phyloP scores from a whole-genome alignment of 2,113 vertebrate species.

The Gnathonemus longibarbis region DNA sequence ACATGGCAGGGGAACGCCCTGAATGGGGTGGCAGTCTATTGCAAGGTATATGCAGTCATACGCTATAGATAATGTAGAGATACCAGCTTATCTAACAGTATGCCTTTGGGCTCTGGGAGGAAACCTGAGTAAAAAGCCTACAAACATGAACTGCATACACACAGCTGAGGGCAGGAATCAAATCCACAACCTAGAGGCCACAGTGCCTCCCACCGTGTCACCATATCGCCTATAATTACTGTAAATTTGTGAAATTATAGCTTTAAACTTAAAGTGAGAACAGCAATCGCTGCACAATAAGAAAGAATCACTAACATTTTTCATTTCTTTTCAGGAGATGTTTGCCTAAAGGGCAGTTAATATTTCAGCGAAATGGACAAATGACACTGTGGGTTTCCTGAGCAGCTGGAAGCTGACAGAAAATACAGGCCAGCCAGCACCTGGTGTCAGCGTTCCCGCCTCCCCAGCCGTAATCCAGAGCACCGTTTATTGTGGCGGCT shows the following conservation, averaged over 20 bases:
- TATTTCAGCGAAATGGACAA: not conserved
- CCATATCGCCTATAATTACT: not conserved
- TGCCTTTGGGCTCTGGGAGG: not conserved
- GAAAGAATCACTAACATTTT: not conserved
- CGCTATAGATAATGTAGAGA: not conserved
- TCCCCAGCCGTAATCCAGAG: not conserved
- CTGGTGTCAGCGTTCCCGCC: not conserved
- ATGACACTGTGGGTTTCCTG: not conserved
- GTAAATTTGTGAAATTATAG: not conserved
- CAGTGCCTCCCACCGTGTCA: not conserved
- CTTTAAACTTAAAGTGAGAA: not conserved
- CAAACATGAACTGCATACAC: not conserved
- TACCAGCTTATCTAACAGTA: not conserved
- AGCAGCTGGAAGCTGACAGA: not conserved
- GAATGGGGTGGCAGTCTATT: not conserved
- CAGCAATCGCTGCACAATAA: not conserved
- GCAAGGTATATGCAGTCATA: not conserved
- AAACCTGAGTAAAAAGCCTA: not conserved
- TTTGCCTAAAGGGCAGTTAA: not conserved
- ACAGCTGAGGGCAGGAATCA: not conserved
- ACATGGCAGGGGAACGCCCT: not conserved
- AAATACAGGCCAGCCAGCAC: not conserved
- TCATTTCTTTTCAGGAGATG: not conserved
- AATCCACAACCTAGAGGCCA: not conserved
- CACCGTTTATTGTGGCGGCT: not conserved